These are phyloP conservation scores for Darwinula stevensoni DNA, from an alignment of 2,888 invertebrate species.

Conservation along the genomic window DNA sequence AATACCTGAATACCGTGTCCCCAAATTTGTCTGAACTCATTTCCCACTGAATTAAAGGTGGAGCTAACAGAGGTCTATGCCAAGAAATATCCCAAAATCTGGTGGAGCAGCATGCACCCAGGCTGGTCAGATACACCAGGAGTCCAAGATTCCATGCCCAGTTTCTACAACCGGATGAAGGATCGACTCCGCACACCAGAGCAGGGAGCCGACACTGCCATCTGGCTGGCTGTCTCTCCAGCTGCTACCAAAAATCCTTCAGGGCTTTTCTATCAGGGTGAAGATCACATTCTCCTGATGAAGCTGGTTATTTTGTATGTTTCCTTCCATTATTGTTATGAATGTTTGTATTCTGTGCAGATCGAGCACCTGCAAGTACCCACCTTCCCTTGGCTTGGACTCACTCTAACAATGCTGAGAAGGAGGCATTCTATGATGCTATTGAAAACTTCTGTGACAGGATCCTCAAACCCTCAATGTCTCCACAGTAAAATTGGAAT, in stretches of 20 bases:
- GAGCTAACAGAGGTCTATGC: slow-evolving; percentile 18
- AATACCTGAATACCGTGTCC: too few species aligned
- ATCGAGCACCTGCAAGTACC: slow-evolving; percentile 15
- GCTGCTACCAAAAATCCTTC: slow-evolving; percentile 13
- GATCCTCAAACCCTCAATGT: too few species aligned
- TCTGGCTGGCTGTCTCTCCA: slow-evolving; percentile 18
- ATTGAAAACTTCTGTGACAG: too few species aligned
- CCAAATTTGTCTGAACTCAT: too few species aligned
- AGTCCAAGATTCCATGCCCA: slow-evolving; percentile 15
- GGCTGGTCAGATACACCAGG: slow-evolving; percentile 22
- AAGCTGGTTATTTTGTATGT: not conserved
- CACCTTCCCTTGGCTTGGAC: slow-evolving; percentile 21
- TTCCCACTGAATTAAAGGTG: too few species aligned
- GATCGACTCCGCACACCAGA: slow-evolving; percentile 16
- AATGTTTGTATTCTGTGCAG: slow-evolving; percentile 11
- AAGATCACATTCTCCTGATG: not conserved
- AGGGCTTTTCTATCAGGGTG: slow-evolving; percentile 19
- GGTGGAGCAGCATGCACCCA: slow-evolving; percentile 20
- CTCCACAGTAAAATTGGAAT: too few species aligned
- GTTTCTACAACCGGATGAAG: slow-evolving; percentile 19
- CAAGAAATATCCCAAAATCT: slow-evolving; percentile 15
- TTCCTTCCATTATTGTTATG: not conserved
- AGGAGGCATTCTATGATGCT: too few species aligned
- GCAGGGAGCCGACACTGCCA: slow-evolving; percentile 19
- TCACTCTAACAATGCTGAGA: too few species aligned